Evolutionary conservation across 2,888 invertebrate genomes (phyloP).

Genomic region (Antheraea yamamai): DNA sequence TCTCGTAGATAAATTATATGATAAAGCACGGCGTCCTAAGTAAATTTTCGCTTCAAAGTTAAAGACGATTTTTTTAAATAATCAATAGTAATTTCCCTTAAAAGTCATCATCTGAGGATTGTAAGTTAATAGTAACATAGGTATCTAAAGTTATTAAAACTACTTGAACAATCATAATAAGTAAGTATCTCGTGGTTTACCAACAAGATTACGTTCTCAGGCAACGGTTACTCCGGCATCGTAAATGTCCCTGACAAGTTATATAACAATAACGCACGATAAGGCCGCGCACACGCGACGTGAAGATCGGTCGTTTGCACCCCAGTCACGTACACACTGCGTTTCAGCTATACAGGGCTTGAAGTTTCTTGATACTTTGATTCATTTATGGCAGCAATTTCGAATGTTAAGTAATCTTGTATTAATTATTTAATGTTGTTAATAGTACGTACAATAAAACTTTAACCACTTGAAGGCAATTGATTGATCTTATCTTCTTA

Average conservation of each 20-base stretch:
- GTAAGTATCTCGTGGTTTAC: neutral
- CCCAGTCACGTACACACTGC: slow-evolving; percentile 13
- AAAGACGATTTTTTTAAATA: too few relatives aligned
- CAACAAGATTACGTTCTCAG: slow-evolving; percentile 31
- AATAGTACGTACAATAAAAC: neutral
- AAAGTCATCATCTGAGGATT: neutral
- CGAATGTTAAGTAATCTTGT: neutral
- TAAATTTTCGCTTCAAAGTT: too few relatives aligned
- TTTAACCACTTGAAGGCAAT: too few relatives aligned
- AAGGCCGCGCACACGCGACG: slow-evolving; percentile 10
- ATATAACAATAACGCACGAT: slow-evolving; percentile 63
- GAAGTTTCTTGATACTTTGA: neutral
- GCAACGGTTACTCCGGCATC: slow-evolving; percentile 57
- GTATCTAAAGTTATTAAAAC: neutral
- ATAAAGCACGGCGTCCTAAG: too few relatives aligned
- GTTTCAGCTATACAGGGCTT: neutral
- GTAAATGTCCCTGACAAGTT: slow-evolving; percentile 73
- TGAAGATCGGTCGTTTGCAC: slow-evolving; percentile 10
- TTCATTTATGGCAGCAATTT: neutral
- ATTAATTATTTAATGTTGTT: neutral
- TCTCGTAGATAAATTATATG: too few relatives aligned
- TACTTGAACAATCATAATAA: neutral
- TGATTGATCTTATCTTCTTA: too few relatives aligned
- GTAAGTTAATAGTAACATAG: neutral
- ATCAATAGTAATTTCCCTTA: too few relatives aligned